Percentiles rank a stretch among this genome's conserved stretches.
These are phyloP conservation scores for Poecilia gillii DNA, from an alignment of 2,797 vertebrate species.

Conservation along the genomic window DNA sequence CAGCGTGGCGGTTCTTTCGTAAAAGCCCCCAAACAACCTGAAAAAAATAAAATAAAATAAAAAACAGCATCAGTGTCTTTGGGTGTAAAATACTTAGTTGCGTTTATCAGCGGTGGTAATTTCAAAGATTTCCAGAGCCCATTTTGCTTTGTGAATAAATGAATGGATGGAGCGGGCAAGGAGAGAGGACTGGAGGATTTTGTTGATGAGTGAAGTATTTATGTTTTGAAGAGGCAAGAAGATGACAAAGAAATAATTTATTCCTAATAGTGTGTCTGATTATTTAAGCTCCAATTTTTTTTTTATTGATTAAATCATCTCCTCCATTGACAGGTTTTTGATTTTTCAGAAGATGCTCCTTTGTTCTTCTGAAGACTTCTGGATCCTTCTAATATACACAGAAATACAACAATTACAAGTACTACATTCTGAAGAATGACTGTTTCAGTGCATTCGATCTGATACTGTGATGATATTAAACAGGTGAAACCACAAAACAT, in stretches of 20 bases:
- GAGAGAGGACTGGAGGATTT: neutral
- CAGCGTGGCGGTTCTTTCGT: slow-evolving; percentile 38
- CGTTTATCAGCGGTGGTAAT: slow-evolving; percentile 35
- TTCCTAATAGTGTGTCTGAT: neutral
- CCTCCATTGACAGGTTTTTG: neutral
- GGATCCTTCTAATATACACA: neutral
- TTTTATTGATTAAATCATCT: neutral
- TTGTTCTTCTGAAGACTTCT: neutral
- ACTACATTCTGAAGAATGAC: neutral
- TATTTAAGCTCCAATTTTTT: neutral
- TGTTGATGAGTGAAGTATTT: slow-evolving; percentile 40
- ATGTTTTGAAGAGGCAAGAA: slow-evolving; percentile 25
- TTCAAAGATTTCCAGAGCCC: slow-evolving; percentile 16
- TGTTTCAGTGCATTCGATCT: neutral
- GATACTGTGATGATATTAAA: neutral
- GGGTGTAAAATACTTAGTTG: slow-evolving; percentile 7
- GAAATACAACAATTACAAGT: neutral
- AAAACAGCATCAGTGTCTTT: neutral
- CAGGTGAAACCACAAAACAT: neutral
- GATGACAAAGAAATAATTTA: neutral
- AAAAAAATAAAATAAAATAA: slow-evolving; percentile 28
- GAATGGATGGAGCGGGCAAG: neutral
- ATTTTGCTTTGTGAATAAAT: neutral
- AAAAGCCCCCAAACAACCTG: slow-evolving; percentile 33
- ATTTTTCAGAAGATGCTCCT: neutral